These are phyloP conservation scores for Episyrphus balteatus DNA, from an alignment of 1,140 invertebrate genomes.

Conservation along the genomic window DNA sequence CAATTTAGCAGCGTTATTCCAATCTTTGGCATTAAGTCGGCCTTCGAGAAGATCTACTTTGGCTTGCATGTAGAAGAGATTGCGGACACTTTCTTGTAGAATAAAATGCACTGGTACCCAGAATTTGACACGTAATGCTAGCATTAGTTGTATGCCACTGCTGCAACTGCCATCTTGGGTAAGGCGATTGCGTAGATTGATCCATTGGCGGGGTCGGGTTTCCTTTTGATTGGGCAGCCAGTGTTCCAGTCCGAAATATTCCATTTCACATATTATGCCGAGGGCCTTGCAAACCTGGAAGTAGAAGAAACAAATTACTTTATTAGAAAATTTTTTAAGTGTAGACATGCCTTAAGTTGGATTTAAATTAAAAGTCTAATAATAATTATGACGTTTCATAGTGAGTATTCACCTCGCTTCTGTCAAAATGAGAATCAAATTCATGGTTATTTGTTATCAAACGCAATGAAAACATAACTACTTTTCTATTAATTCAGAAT, in stretches of 20 bases:
- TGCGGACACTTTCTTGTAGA: conserved; percentile 69
- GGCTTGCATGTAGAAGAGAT: conserved; percentile 75
- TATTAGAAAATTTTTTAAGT: background rate
- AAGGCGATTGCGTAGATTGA: conserved; percentile 74
- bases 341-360: no score
- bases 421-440: no score
- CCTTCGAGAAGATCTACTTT: conserved; percentile 61
- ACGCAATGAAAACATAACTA: no score
- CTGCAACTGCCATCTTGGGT: conserved; percentile 43
- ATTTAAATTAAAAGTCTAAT: no score
- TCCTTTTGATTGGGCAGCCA: conserved; percentile 32
- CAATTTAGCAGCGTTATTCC: conserved; percentile 56
- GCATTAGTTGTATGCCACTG: conserved; percentile 40
- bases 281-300: conserved; percentile 68
- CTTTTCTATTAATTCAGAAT: no score
- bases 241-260: conserved; percentile 69
- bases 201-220: conserved; percentile 48
- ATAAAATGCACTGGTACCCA: conserved; percentile 81
- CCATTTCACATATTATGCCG: conserved; percentile 70
- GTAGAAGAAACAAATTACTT: conserved; percentile 5
- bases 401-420: no score
- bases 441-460: no score
- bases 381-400: no score
- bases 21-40: conserved; percentile 53
- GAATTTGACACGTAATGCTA: conserved; percentile 68